phyloP scores from a whole-genome alignment of 2,888 invertebrate genomes.

The Cheilosia grossa region DNA sequence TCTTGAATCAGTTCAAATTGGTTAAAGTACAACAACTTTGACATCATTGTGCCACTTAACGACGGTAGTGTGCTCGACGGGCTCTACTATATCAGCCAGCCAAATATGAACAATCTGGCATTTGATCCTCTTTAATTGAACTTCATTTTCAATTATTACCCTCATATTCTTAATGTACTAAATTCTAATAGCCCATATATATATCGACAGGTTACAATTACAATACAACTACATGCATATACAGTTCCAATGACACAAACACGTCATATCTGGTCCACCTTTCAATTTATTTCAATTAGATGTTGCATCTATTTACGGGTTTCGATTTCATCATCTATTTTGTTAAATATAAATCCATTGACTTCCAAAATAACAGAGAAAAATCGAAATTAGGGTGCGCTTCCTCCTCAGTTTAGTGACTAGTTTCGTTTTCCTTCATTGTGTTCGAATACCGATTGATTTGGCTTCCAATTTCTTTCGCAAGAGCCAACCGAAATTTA shows the following conservation, averaged over 20 bases:
- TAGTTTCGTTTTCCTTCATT: neutral
- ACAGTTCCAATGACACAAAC: neutral
- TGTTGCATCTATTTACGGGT: conserved; percentile 9
- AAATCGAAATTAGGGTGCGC: conserved; percentile 1
- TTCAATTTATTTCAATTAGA: conserved; percentile 34
- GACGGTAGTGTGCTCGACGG: no score
- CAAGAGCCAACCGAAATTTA: conserved; percentile 29
- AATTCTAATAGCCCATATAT: neutral
- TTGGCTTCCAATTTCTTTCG: conserved; percentile 33
- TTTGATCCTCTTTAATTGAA: neutral
- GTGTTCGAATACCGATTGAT: conserved; percentile 29
- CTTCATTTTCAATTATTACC: neutral
- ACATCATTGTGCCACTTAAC: no score
- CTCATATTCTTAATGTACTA: neutral
- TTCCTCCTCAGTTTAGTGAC: neutral
- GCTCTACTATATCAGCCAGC: no score
- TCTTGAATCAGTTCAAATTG: no score
- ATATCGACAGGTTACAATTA: neutral
- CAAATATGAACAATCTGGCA: no score
- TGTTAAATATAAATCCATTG: conserved; percentile 17
- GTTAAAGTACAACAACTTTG: no score
- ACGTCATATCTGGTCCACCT: conserved; percentile 8
- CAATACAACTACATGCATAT: neutral
- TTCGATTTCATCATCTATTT: conserved; percentile 31
- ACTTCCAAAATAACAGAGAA: neutral